A percentile compares a stretch with the other conserved stretches of the same genome.
Conservation (phyloP, 1,140 invertebrate genomes). For the Vollenhovia emeryi region DNA sequence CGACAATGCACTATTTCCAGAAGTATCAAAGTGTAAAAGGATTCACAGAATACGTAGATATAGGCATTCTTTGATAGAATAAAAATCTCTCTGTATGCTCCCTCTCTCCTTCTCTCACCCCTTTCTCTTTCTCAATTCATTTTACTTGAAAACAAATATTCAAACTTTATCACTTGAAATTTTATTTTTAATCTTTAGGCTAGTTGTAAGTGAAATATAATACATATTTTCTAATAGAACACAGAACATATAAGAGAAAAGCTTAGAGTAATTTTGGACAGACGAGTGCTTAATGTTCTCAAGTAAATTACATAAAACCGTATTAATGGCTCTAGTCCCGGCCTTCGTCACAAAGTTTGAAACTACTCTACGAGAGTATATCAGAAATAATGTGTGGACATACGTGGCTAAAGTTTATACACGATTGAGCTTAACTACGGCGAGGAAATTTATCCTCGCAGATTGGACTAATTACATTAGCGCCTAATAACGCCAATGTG, state of each 20-base stretch:
- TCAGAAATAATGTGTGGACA: conserved; percentile 54
- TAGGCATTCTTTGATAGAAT: background rate
- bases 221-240: background rate
- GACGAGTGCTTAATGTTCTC: conserved; percentile 44
- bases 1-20: background rate
- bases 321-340: conserved; percentile 26
- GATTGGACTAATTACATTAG: conserved; percentile 22
- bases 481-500: background rate
- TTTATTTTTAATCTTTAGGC: background rate
- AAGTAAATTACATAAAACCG: conserved; percentile 26
- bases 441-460: conserved; percentile 16
- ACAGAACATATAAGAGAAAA: too few relatives aligned
- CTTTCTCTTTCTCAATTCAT: background rate
- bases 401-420: conserved; percentile 35
- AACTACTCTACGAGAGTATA: conserved; percentile 31
- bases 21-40: background rate
- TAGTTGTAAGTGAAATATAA: too few relatives aligned
- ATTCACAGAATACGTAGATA: background rate
- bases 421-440: conserved; percentile 27
- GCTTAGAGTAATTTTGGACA: background rate
- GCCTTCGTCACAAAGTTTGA: conserved; percentile 51
- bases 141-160: background rate
- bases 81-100: background rate
- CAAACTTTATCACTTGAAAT: background rate
- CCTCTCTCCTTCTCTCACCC: background rate